A percentile compares a stretch with the other conserved stretches of the same genome.
These are phyloP conservation scores for Fragum fragum DNA, from an alignment of 2,888 invertebrate species.

Conservation along the genomic window DNA sequence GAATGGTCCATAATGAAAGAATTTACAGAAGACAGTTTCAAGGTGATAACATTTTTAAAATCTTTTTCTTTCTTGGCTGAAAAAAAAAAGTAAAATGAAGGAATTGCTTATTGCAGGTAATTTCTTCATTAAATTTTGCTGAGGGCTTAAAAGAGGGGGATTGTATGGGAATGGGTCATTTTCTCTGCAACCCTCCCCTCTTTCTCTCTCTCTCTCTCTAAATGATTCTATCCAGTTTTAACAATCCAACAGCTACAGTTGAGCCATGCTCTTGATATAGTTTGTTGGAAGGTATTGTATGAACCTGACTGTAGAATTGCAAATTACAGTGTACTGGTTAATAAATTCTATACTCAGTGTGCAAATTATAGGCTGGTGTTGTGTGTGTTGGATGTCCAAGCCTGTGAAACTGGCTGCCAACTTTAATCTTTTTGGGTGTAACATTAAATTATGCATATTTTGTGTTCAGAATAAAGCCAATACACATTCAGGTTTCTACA, in stretches of 20 bases:
- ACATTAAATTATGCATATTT: background rate
- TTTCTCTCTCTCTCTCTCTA: too few species aligned
- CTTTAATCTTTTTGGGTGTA: background rate
- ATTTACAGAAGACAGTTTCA: too few species aligned
- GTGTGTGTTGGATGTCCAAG: slow-evolving; percentile 7
- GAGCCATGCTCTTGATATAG: too few species aligned
- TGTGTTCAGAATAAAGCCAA: background rate
- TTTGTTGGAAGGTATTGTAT: slow-evolving; percentile 2
- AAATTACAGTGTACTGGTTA: slow-evolving; percentile 19
- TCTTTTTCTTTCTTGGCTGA: too few species aligned
- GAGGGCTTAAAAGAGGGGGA: too few species aligned
- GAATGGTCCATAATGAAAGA: too few species aligned
- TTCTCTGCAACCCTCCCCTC: too few species aligned
- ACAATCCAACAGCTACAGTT: too few species aligned
- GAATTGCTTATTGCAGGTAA: background rate
- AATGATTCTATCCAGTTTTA: too few species aligned
- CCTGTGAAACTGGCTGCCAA: slow-evolving; percentile 9
- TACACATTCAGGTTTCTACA: too few species aligned
- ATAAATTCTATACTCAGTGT: slow-evolving; percentile 29
- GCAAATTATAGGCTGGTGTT: background rate
- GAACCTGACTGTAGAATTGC: slow-evolving; percentile 21
- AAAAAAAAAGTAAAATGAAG: slow-evolving; percentile 1
- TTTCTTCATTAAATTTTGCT: slow-evolving; percentile 26
- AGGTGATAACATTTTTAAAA: too few species aligned
- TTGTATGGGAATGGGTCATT: too few species aligned